Percentiles rank a stretch among this genome's conserved stretches.
phyloP scores from a whole-genome alignment of 1,140 invertebrate genomes.

The Arion vulgaris region DNA sequence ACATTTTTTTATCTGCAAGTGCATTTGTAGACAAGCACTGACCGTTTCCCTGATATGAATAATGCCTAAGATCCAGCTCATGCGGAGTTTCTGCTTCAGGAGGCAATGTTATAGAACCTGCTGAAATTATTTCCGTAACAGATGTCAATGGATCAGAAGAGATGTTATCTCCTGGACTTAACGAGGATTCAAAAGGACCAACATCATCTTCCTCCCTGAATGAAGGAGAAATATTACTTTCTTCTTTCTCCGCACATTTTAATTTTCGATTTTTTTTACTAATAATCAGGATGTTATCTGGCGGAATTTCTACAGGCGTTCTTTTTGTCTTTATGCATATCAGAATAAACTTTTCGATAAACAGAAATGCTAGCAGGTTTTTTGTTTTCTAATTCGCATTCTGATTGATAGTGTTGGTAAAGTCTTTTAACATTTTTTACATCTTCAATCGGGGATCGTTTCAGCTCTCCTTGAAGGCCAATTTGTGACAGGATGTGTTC shows the following conservation, averaged over 20 bases:
- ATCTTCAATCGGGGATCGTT: background rate
- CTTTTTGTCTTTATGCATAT: conserved; percentile 28
- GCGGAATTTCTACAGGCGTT: conserved; percentile 14
- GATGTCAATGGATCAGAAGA: background rate
- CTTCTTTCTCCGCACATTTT: background rate
- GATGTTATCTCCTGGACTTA: background rate
- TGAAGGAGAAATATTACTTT: background rate
- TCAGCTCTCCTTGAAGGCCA: conserved; percentile 23
- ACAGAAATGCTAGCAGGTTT: conserved; percentile 38
- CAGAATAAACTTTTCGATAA: conserved; percentile 25
- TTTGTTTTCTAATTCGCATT: conserved; percentile 10
- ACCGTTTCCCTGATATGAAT: background rate
- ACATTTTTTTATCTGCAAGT: background rate
- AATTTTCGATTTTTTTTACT: background rate
- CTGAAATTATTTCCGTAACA: background rate
- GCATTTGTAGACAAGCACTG: background rate
- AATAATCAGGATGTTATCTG: background rate
- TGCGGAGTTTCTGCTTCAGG: background rate
- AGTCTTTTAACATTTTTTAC: conserved; percentile 27
- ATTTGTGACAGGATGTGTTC: conserved; percentile 33
- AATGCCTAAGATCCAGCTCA: background rate
- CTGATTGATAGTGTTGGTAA: conserved; percentile 20
- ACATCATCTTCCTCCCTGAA: background rate
- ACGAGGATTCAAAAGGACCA: background rate
- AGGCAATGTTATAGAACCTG: background rate